Percentiles rank a stretch among this genome's conserved stretches.
Evolutionary conservation across 2,797 vertebrate species (phyloP).

Genomic region (Crax fasciolata): DNA sequence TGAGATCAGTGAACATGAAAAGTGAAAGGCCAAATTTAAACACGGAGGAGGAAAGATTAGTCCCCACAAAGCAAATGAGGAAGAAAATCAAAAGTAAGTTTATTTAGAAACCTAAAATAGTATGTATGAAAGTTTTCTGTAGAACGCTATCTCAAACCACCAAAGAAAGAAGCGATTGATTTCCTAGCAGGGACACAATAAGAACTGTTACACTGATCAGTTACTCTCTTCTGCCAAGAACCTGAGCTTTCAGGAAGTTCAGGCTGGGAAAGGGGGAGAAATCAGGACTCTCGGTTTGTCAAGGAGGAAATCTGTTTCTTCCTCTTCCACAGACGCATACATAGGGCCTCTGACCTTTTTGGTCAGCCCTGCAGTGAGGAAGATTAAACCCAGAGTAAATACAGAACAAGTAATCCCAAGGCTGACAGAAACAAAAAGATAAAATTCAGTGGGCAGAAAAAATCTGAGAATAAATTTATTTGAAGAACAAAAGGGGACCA

Average conservation of each 20-base stretch:
- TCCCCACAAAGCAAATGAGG: background rate
- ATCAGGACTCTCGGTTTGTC: background rate
- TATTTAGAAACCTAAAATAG: background rate
- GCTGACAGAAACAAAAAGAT: background rate
- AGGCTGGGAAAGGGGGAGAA: background rate
- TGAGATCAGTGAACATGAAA: background rate
- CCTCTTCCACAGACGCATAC: background rate
- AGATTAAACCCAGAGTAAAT: background rate
- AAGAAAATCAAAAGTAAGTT: background rate
- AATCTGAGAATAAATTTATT: background rate
- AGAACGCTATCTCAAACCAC: background rate
- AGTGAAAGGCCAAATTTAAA: constrained; percentile 19
- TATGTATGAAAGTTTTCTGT: background rate
- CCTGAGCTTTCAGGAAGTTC: background rate
- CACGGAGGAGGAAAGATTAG: background rate
- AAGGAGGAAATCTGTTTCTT: background rate
- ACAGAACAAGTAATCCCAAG: background rate
- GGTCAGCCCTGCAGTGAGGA: background rate
- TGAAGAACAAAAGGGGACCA: background rate
- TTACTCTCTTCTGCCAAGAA: background rate
- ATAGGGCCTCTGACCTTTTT: background rate
- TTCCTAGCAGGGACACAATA: background rate
- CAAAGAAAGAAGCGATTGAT: background rate
- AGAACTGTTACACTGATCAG: background rate
- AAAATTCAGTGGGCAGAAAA: background rate